These are phyloP conservation scores for Xanthorhoe spadicearia DNA, from an alignment of 2,888 invertebrate genomes.

Conservation along the genomic window DNA sequence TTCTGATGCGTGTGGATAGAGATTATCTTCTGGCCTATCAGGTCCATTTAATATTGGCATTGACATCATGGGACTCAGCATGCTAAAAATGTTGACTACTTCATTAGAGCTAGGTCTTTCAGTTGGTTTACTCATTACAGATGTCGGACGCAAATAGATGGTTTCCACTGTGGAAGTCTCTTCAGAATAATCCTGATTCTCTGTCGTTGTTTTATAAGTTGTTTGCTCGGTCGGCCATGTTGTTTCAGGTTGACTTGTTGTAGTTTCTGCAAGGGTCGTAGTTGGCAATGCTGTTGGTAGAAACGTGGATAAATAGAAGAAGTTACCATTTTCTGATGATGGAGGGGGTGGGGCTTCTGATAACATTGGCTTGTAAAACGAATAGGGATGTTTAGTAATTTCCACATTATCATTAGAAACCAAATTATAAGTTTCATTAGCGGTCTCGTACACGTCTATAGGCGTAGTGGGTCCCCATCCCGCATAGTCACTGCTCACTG, in stretches of 20 bases:
- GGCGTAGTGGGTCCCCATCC: slow-evolving; percentile 82
- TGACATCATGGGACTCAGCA: slow-evolving; percentile 77
- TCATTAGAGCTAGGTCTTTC: slow-evolving; percentile 51
- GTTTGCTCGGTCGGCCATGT: slow-evolving; percentile 57
- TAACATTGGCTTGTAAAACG: slow-evolving; percentile 72
- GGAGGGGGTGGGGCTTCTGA: slow-evolving; percentile 67
- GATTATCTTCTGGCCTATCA: slow-evolving; percentile 72
- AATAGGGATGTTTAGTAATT: slow-evolving; percentile 61
- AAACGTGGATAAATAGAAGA: slow-evolving; percentile 59
- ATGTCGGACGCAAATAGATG: slow-evolving; percentile 52
- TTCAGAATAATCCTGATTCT: slow-evolving; percentile 54
- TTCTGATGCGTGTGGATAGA: slow-evolving; percentile 77
- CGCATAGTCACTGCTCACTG: slow-evolving; percentile 77
- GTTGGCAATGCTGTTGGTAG: slow-evolving; percentile 69
- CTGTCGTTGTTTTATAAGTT: slow-evolving; percentile 56
- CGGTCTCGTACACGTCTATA: slow-evolving; percentile 57
- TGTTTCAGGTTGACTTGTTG: slow-evolving; percentile 31
- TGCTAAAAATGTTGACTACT: slow-evolving; percentile 62
- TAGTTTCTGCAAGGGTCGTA: slow-evolving; percentile 43
- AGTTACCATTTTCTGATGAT: slow-evolving; percentile 58
- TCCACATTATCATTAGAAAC: slow-evolving; percentile 66
- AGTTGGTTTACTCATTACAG: slow-evolving; percentile 38
- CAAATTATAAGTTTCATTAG: slow-evolving; percentile 73
- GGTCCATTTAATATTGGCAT: slow-evolving; percentile 76
- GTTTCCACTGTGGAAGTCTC: slow-evolving; percentile 61